Conservation (phyloP, 1,140 invertebrate genomes). For the Tetramorium alpestre region DNA sequence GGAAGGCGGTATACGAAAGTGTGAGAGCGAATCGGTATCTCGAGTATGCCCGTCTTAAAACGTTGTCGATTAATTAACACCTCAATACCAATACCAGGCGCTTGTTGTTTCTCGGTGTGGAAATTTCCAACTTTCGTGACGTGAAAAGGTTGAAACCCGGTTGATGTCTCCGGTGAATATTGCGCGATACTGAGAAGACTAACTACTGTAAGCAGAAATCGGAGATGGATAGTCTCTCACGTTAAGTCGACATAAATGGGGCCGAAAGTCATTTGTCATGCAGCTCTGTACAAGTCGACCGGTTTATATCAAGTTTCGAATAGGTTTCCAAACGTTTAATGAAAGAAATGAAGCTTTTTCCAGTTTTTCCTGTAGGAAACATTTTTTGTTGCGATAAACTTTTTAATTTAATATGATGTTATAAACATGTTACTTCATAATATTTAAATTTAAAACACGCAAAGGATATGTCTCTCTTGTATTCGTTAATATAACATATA, state of each 20-base stretch:
- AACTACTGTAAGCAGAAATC: conserved; percentile 40
- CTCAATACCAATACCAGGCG: conserved; percentile 3
- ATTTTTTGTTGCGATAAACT: not conserved
- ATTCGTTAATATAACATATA: not conserved
- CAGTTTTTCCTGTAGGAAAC: not conserved
- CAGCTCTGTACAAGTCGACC: not conserved
- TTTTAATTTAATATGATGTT: not conserved
- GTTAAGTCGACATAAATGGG: conserved; percentile 40
- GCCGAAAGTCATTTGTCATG: conserved; percentile 39
- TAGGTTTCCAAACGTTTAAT: not conserved
- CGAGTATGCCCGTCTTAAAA: conserved; percentile 48
- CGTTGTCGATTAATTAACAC: conserved; percentile 69
- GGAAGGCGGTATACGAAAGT: not conserved
- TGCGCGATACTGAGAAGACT: conserved; percentile 23
- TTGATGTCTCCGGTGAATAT: conserved; percentile 1
- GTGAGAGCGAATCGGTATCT: conserved; percentile 13
- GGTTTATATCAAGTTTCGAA: conserved; percentile 9
- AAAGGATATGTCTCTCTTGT: not conserved
- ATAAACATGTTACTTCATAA: not conserved
- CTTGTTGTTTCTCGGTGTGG: not conserved
- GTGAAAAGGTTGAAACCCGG: conserved; percentile 6
- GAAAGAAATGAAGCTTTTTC: not conserved
- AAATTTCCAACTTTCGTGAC: conserved; percentile 31
- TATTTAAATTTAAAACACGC: not conserved
- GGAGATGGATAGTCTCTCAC: conserved; percentile 47